Percentiles rank a stretch among this genome's conserved stretches.
These are phyloP conservation scores for Apteryx owenii DNA, from an alignment of 2,113 vertebrate genomes.

Conservation along the genomic window DNA sequence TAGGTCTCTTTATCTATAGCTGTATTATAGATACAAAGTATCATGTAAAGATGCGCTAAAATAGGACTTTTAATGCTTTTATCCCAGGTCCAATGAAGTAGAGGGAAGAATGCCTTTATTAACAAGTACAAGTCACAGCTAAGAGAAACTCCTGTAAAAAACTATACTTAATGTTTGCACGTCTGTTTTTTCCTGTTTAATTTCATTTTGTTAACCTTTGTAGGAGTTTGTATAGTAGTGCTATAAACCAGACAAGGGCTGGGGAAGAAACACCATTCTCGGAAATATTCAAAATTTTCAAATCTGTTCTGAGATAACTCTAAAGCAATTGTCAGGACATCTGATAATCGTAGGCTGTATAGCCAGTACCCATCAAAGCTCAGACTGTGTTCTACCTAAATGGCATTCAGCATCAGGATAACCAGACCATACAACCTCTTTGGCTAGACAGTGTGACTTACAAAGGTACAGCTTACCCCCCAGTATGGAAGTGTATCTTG, in stretches of 20 bases:
- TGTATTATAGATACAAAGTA: not conserved
- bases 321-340: not conserved
- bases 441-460: not conserved
- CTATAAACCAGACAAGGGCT: not conserved
- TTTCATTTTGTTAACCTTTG: not conserved
- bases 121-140: not conserved
- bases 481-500: not conserved
- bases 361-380: not conserved
- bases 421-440: not conserved
- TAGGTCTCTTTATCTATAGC: not conserved
- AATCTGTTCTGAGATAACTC: not conserved
- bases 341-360: not conserved
- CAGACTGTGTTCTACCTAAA: not conserved
- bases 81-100: not conserved
- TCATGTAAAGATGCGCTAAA: not conserved
- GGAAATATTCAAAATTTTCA: not conserved
- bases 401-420: not conserved
- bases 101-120: not conserved
- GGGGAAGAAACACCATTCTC: not conserved
- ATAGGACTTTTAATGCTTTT: not conserved
- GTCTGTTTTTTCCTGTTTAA: not conserved
- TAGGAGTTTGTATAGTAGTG: not conserved
- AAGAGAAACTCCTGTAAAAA: not conserved
- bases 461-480: not conserved
- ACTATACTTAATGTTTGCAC: not conserved